Percentiles rank a stretch among this genome's conserved stretches.
These are phyloP conservation scores for Cyclina sinensis DNA, from an alignment of 1,140 invertebrate genomes.

Conservation along the genomic window DNA sequence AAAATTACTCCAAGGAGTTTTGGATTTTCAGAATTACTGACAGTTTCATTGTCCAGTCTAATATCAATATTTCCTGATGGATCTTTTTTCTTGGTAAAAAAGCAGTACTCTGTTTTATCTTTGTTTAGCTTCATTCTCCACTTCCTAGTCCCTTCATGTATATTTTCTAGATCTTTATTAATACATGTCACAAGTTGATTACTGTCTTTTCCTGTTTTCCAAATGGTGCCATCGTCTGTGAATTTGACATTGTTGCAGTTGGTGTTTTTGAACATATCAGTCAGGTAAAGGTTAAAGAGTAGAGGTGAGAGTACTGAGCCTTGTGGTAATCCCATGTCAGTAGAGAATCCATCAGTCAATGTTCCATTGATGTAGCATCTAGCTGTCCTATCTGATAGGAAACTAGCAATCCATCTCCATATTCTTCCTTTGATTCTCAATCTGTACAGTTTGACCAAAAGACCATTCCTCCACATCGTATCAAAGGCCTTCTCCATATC, in stretches of 20 bases:
- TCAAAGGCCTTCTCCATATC: slow-evolving; percentile 53
- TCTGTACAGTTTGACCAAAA: background rate
- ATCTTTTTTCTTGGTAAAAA: slow-evolving; percentile 32
- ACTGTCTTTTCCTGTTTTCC: background rate
- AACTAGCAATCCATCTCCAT: slow-evolving; percentile 38
- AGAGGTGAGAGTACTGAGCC: slow-evolving; percentile 12
- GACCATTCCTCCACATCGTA: slow-evolving; percentile 14
- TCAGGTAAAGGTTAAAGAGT: slow-evolving; percentile 42
- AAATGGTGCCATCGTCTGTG: slow-evolving; percentile 53
- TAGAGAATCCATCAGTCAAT: background rate
- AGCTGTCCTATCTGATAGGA: slow-evolving; percentile 21
- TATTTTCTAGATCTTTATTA: background rate
- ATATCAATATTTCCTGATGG: too few relatives aligned
- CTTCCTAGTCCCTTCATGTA: background rate
- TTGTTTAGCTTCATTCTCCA: slow-evolving; percentile 37
- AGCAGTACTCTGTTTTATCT: slow-evolving; percentile 16
- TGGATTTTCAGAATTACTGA: background rate
- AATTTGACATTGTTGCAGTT: slow-evolving; percentile 5
- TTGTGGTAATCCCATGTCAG: slow-evolving; percentile 24
- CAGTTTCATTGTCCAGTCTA: background rate
- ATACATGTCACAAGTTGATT: background rate
- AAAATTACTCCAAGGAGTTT: slow-evolving; percentile 35
- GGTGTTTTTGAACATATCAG: slow-evolving; percentile 8
- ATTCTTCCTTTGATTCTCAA: slow-evolving; percentile 19
- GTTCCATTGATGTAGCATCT: background rate